Percentiles rank a stretch among this genome's conserved stretches.
Conservation (phyloP, 2,113 vertebrate species). For the Oostethus manadensis region DNA sequence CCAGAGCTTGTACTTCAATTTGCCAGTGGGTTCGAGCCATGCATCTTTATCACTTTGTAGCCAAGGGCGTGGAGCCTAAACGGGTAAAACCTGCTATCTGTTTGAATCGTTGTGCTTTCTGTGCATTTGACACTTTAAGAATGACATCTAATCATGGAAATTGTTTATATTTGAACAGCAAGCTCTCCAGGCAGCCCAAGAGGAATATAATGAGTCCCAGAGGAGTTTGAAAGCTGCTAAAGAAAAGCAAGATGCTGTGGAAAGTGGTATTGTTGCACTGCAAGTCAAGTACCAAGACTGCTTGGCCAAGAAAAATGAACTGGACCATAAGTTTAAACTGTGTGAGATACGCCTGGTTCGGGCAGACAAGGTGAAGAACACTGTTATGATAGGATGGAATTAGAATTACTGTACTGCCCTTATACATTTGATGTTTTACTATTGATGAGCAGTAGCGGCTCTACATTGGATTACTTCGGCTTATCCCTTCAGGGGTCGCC, state of each 20-base stretch:
- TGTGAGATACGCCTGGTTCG: constrained; percentile 77
- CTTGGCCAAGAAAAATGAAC: constrained; percentile 81
- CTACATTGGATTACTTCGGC: too few relatives aligned
- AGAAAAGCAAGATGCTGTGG: constrained; percentile 67
- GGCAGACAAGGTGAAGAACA: constrained; percentile 75
- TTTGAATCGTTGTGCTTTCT: background rate
- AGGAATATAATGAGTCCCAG: constrained; percentile 80
- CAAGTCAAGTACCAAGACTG: constrained; percentile 80
- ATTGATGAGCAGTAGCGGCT: too few relatives aligned
- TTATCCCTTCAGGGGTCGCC: too few relatives aligned
- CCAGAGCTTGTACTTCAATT: constrained; percentile 89
- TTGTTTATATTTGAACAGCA: constrained; percentile 60
- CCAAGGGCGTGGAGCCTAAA: constrained; percentile 82
- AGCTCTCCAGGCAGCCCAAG: constrained; percentile 79
- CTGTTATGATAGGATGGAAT: background rate
- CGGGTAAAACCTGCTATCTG: constrained; percentile 66
- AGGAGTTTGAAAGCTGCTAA: constrained; percentile 78
- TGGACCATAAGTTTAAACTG: constrained; percentile 81
- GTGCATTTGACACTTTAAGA: background rate
- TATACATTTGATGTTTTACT: too few relatives aligned
- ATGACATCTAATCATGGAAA: background rate
- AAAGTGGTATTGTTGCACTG: constrained; percentile 75
- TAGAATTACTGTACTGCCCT: background rate
- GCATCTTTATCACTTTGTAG: constrained; percentile 87
- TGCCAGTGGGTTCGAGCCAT: constrained; percentile 94